Conservation (phyloP, 1,140 invertebrate species). For the Drosophila parabipectinata region DNA sequence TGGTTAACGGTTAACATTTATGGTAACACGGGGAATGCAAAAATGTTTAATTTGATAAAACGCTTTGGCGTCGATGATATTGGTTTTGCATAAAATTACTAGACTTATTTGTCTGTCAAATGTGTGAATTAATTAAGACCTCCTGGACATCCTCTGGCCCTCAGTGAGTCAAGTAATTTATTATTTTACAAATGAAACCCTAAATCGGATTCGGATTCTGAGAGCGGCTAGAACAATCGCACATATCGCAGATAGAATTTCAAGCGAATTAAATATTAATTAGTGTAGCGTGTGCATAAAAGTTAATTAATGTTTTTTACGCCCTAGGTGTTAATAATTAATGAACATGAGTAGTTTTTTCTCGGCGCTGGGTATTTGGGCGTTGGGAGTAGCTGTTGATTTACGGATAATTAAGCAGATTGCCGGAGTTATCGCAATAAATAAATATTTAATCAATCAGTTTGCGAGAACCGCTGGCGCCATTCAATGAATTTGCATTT, state of each 20-base stretch:
- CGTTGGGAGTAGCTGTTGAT: constrained; percentile 26
- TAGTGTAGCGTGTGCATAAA: constrained; percentile 67
- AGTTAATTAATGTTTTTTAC: constrained; percentile 73
- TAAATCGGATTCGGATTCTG: constrained; percentile 12
- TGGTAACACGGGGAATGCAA: constrained; percentile 12
- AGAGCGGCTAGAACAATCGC: constrained; percentile 24
- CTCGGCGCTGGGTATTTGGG: constrained; percentile 10
- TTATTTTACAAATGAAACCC: constrained; percentile 31
- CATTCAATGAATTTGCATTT: not conserved
- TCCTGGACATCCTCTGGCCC: constrained; percentile 16
- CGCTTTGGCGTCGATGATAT: constrained; percentile 20
- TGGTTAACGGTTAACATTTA: constrained; percentile 52
- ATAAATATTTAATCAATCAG: constrained; percentile 65
- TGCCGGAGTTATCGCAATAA: constrained; percentile 43
- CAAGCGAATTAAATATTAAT: constrained; percentile 73
- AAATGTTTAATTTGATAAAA: constrained; percentile 34
- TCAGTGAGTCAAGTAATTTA: constrained; percentile 11
- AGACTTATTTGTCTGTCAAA: constrained; percentile 38
- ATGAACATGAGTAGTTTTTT: constrained; percentile 41
- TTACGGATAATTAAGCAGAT: constrained; percentile 51
- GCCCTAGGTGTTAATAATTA: constrained; percentile 73
- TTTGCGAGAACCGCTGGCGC: not conserved
- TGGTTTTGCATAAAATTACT: constrained; percentile 50
- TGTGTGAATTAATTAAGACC: constrained; percentile 40
- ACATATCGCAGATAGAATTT: constrained; percentile 33